Conservation (phyloP, 2,888 invertebrate genomes). For the Coelogynopora nodosa region DNA sequence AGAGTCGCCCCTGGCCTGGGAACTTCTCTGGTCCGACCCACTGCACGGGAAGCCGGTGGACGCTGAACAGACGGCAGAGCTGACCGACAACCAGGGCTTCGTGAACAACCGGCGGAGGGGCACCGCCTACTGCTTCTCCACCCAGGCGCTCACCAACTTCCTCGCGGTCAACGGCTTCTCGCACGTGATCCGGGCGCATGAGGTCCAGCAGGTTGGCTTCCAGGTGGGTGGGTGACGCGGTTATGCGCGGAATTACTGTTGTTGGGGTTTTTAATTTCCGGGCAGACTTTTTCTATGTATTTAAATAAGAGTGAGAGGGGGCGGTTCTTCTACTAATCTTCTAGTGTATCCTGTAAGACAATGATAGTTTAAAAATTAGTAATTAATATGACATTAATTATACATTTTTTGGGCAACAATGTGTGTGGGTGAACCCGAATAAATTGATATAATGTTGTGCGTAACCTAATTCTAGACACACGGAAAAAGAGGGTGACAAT, state of each 20-base stretch:
- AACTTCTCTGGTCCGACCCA: constrained; percentile 76
- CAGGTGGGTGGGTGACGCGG: constrained; percentile 67
- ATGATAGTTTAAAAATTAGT: too few species aligned
- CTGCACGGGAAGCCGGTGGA: constrained; percentile 50
- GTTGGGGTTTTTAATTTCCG: not conserved
- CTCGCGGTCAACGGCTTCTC: constrained; percentile 69
- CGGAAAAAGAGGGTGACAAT: too few species aligned
- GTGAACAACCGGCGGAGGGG: constrained; percentile 69
- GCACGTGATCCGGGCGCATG: constrained; percentile 73
- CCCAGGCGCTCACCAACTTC: constrained; percentile 70
- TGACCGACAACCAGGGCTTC: constrained; percentile 65
- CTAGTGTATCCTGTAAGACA: too few species aligned
- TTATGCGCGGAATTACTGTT: not conserved
- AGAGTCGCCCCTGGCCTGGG: constrained; percentile 74
- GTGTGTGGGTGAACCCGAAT: too few species aligned
- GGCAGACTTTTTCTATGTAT: not conserved
- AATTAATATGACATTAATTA: too few species aligned
- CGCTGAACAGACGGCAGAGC: not conserved
- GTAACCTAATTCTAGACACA: too few species aligned
- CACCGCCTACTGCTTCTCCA: constrained; percentile 72
- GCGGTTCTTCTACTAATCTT: too few species aligned
- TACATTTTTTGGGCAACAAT: too few species aligned
- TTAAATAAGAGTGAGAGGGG: too few species aligned
- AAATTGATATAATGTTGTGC: too few species aligned
- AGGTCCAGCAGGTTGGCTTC: constrained; percentile 71